A percentile compares a stretch with the other conserved stretches of the same genome.
Conservation (phyloP, 2,888 invertebrate species). For the Drosophila yooni region DNA sequence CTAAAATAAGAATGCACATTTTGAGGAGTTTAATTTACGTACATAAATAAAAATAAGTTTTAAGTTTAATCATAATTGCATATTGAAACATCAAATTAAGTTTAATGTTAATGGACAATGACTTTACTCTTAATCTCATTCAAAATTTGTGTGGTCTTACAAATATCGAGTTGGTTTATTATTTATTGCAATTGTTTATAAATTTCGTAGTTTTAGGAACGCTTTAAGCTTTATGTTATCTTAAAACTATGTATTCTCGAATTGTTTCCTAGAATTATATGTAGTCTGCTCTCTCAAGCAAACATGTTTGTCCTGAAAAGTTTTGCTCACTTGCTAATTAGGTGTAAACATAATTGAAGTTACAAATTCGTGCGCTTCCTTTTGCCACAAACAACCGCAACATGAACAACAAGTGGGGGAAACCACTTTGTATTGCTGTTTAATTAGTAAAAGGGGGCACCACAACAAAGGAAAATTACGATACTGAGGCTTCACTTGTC, state of each 20-base stretch:
- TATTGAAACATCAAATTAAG: neutral
- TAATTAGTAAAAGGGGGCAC: conserved; percentile 55
- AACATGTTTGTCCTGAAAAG: conserved; percentile 4
- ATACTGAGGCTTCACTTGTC: conserved; percentile 23
- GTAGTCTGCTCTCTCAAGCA: neutral
- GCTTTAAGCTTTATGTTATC: neutral
- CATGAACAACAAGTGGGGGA: neutral
- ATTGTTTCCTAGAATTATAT: neutral
- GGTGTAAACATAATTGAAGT: conserved; percentile 54
- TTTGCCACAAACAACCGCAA: conserved; percentile 9
- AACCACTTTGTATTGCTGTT: conserved; percentile 40
- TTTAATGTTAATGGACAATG: neutral
- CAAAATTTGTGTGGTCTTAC: neutral
- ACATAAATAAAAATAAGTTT: neutral
- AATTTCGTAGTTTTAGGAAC: neutral
- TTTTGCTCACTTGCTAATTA: conserved; percentile 53
- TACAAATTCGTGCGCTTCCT: conserved; percentile 40
- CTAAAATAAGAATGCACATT: too few relatives aligned
- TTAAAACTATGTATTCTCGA: neutral
- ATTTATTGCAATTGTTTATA: neutral
- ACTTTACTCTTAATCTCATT: neutral
- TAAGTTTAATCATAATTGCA: neutral
- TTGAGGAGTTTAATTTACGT: neutral
- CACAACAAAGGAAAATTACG: conserved; percentile 11
- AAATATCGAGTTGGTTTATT: neutral